Evolutionary conservation across 1,140 invertebrate genomes (phyloP), one percentile per base, ranked within the genome.

Genomic region (Drosophila sproati): DNA sequence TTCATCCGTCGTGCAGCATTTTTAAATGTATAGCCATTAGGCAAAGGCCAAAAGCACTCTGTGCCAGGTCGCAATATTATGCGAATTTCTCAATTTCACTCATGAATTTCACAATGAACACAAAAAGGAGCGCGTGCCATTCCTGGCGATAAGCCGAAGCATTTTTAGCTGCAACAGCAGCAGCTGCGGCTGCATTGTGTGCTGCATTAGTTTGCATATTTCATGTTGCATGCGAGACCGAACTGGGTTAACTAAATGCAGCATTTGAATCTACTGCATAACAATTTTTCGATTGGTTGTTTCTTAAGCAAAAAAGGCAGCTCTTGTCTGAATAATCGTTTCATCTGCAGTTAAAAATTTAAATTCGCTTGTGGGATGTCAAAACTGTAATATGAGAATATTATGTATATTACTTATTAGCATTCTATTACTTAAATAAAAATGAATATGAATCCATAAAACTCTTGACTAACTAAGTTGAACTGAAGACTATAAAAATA

Each of bases 221-320:
- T 88, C 80, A 87, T 88, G 77, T 52, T 74, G 80, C 83, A 87
- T 86, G 82, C 82, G 78, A 86, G 62, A 43, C 0, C 61, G 48
- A 85, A 81, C 48, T 86, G 67, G 82, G 82, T 86, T 87, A 86
- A 85, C 43, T 68, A 70, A 81, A 85, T 85, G 78, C 82, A 70
- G 47, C 70, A 71, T 62, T 77, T 76, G 8, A 41, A 10, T 10
- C 10, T 10, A 10, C 39, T 80, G 68, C 78, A 69, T 51, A 60
- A 75, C 54, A 76, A 66, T 55, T 66, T 74, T 61, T 59, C 39
- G 66, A 75, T 75, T 81, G 74, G 20, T 52, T 66, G 47, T 68
- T 67, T n/a, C 41, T 43, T 12, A 8, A 3, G 0, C 10, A 28
- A 45, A 39, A 56, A 20, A 43, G 12, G 12, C 32, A 28, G 7